Base-by-base conservation (phyloP, 2,113 vertebrate genomes). In the Poeciliopsis occidentalis region DNA sequence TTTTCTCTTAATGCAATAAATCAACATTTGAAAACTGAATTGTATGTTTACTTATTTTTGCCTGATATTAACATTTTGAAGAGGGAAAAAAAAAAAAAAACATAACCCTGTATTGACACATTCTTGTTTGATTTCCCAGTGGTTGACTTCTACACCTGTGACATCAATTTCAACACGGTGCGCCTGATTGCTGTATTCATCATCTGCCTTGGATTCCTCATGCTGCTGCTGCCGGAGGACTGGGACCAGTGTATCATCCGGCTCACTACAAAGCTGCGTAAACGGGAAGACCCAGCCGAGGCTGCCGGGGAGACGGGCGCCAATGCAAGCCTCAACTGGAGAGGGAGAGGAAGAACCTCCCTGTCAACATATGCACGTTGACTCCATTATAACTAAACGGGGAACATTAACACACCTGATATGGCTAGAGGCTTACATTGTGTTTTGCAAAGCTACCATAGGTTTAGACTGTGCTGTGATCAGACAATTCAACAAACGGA, bases 161-260 rank as follows among this genome's bases (percentile, higher is more conserved):
- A 96, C 85, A 98, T 98, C 63, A 84, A 95, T 89, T 99, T 99
- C 95, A 99, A 98, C 78, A 96, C 95, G 0, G 97, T 99, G 78
- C 96, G 97, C 54, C 95, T 98, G 86, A 97, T 98, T 0, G 97
- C 97, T 61, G 95, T 98, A 80, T 85, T 96, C 92, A 98, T 98
- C 91, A 98, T 99, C 64, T 96, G 97, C 90, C 92, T 98, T 94
- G 97, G 97, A 69, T 99, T 99, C 90, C 96, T 98, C 77, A 96
- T 99, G 85, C 90, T 99, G 91, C 96, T 99, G 73, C 86, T 99
- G 83, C 97, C 97, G 0, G 97, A 98, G 85, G 97, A 99, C 87
- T 99, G 97, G 97, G 97, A 99, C 29, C 95, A 96, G 88, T 96
- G 96, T 92, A 86, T 98, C 84, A 95, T 97, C 89, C 94, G 95